A percentile compares a stretch with the other conserved stretches of the same genome.
phyloP scores from a whole-genome alignment of 2,113 vertebrate species.

The Pterophyllum scalare region DNA sequence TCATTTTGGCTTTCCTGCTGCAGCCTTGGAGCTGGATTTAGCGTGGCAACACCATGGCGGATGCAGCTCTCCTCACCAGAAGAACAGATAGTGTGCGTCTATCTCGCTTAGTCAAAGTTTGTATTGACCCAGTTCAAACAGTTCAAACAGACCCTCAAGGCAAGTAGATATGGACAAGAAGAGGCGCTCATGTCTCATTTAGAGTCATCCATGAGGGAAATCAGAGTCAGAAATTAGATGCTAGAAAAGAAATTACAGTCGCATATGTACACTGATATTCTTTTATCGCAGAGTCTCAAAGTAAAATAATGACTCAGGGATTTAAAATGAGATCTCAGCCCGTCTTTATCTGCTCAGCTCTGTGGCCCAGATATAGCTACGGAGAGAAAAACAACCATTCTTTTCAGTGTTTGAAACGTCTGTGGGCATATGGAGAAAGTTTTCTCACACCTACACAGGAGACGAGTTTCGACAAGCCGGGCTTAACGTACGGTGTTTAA shows the following conservation, averaged over 20 bases:
- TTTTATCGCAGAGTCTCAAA: slow-evolving; percentile 69
- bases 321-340: slow-evolving; percentile 65
- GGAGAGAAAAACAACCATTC: slow-evolving; percentile 37
- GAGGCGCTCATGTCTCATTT: slow-evolving; percentile 58
- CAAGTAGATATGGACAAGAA: slow-evolving; percentile 59
- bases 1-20: slow-evolving; percentile 27
- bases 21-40: slow-evolving; percentile 25
- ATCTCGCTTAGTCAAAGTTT: slow-evolving; percentile 51
- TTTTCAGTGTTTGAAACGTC: slow-evolving; percentile 60
- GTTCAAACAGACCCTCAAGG: slow-evolving; percentile 70
- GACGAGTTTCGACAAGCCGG: slow-evolving; percentile 48
- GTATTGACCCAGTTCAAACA: slow-evolving; percentile 63
- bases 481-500: slow-evolving; percentile 49
- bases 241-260: slow-evolving; percentile 68
- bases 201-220: slow-evolving; percentile 62
- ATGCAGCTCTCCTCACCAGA: slow-evolving; percentile 32
- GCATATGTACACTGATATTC: slow-evolving; percentile 77
- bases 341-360: slow-evolving; percentile 66
- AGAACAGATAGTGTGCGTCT: slow-evolving; percentile 28
- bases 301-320: slow-evolving; percentile 65
- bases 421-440: slow-evolving; percentile 63
- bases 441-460: slow-evolving; percentile 66
- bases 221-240: slow-evolving; percentile 68
- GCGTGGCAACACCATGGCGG: neutral
- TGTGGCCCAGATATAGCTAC: slow-evolving; percentile 56